phyloP scores from a whole-genome alignment of 2,113 vertebrate genomes.

The Hydropotes inermis region DNA sequence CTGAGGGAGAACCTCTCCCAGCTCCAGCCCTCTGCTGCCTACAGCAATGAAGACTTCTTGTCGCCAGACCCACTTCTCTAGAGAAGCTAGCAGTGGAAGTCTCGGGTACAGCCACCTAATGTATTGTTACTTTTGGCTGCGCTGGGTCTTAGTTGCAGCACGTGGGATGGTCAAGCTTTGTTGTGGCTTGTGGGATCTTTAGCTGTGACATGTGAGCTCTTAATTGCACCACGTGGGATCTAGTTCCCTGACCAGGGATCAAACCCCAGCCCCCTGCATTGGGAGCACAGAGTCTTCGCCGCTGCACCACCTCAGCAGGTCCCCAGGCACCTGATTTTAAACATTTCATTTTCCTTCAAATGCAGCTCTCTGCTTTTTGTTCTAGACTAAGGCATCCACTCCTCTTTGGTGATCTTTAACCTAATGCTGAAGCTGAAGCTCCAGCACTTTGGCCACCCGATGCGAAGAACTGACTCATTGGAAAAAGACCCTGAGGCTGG shows the following conservation, averaged over 20 bases:
- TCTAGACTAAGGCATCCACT: not conserved
- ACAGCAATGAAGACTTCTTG: accelerated
- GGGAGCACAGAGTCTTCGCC: not conserved
- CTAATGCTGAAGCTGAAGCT: not conserved
- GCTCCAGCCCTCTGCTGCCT: accelerated
- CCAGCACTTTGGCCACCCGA: not conserved
- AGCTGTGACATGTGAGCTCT: not conserved
- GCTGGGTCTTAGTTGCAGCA: not conserved
- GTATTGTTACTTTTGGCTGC: not conserved
- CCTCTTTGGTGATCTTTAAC: not conserved
- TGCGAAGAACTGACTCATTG: not conserved
- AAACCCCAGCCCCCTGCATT: not conserved
- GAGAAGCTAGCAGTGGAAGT: not conserved
- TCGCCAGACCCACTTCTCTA: not conserved
- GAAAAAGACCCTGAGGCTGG: not conserved
- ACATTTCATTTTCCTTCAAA: not conserved
- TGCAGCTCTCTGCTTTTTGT: not conserved
- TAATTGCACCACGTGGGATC: not conserved
- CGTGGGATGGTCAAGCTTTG: not conserved
- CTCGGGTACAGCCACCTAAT: not conserved
- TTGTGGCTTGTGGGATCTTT: not conserved
- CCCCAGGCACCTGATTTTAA: not conserved
- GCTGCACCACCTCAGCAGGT: not conserved
- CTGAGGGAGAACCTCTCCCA: too few relatives aligned
- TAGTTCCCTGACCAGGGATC: not conserved